These are phyloP conservation scores for Raja brachyura DNA, from an alignment of 2,113 vertebrate genomes.

Conservation along the genomic window DNA sequence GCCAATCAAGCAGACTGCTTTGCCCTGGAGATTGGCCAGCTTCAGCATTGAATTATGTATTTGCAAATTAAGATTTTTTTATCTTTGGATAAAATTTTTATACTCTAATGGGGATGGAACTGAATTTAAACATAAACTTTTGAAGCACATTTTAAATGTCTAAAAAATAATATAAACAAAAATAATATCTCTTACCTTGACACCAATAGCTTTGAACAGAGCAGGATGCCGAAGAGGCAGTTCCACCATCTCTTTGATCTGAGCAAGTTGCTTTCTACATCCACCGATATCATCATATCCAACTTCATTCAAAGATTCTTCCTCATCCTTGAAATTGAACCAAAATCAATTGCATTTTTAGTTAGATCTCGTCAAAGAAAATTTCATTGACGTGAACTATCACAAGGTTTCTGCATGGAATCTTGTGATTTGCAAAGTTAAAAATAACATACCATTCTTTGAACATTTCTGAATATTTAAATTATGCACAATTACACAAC, in stretches of 20 bases:
- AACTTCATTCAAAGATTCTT: constrained; percentile 94
- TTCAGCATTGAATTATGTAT: not conserved
- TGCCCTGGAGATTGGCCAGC: not conserved
- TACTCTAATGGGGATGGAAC: not conserved
- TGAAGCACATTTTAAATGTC: not conserved
- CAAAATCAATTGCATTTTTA: not conserved
- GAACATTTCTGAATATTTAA: not conserved
- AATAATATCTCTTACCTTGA: constrained; percentile 69
- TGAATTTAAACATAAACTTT: not conserved
- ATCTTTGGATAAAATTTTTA: not conserved
- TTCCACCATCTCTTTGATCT: constrained; percentile 98
- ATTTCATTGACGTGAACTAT: not conserved
- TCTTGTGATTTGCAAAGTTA: not conserved
- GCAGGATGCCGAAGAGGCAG: constrained; percentile 91
- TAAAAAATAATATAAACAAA: not conserved
- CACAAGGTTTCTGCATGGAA: not conserved
- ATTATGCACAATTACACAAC: not conserved
- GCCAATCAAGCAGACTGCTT: not conserved
- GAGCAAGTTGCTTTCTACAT: constrained; percentile 91
- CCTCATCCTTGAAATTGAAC: constrained; percentile 72
- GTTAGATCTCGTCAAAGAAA: not conserved
- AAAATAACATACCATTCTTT: not conserved
- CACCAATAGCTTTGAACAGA: constrained; percentile 94
- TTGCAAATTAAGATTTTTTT: not conserved
- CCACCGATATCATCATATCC: constrained; percentile 98